Conservation (phyloP, 2,113 vertebrate species). For the Calidris pugnax region DNA sequence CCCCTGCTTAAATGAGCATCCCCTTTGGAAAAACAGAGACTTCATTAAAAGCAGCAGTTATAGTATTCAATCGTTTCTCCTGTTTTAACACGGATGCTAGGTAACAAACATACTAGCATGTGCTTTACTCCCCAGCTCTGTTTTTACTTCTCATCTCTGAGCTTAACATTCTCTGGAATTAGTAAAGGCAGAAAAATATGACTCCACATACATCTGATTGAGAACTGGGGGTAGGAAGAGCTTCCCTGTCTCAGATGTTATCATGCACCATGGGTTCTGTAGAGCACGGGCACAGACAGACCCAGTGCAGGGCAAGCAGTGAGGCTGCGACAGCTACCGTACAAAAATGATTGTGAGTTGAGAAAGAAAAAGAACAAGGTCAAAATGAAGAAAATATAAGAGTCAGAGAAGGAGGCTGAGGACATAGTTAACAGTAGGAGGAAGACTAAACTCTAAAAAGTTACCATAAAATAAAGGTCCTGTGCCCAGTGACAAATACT, state of each 20-base stretch:
- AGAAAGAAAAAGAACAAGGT: neutral
- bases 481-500: rapidly evolving
- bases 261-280: rapidly evolving
- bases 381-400: neutral
- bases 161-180: neutral
- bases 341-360: neutral
- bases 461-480: neutral
- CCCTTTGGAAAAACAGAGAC: neutral
- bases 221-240: rapidly evolving
- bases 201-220: rapidly evolving
- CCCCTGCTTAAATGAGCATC: neutral
- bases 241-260: neutral
- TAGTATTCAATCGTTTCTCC: neutral
- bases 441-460: neutral
- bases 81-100: neutral
- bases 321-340: neutral
- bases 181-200: neutral
- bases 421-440: neutral
- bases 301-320: rapidly evolving
- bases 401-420: neutral
- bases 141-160: neutral
- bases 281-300: rapidly evolving
- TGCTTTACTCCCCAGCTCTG: neutral
- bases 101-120: neutral
- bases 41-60: neutral